Conservation (phyloP, 2,888 invertebrate species). For the Cantharis flavilabris region DNA sequence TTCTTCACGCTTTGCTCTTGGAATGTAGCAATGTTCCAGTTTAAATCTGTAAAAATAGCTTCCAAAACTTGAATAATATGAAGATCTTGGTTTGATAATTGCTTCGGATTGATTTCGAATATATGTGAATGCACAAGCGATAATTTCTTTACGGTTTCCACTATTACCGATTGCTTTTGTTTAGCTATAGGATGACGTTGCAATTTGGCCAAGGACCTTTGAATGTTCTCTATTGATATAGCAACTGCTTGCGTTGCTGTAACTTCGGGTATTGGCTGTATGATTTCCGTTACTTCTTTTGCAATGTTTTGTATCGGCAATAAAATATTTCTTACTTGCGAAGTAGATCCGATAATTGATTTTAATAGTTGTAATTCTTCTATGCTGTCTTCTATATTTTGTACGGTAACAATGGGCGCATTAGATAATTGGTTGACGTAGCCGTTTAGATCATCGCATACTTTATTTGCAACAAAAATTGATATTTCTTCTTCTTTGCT, state of each 20-base stretch:
- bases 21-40: slow-evolving; percentile 4
- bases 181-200: slow-evolving; percentile 13
- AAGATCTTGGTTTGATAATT: slow-evolving; percentile 9
- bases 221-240: slow-evolving; percentile 21
- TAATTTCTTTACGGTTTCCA: slow-evolving; percentile 18
- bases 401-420: slow-evolving; percentile 14
- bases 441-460: slow-evolving; percentile 16
- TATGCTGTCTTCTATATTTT: slow-evolving; percentile 24
- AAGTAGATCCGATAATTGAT: slow-evolving; percentile 23
- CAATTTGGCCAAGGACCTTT: slow-evolving; percentile 19
- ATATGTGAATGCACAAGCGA: slow-evolving; percentile 13
- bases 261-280: slow-evolving; percentile 21
- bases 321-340: slow-evolving; percentile 19
- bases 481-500: slow-evolving; percentile 22
- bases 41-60: slow-evolving; percentile 14
- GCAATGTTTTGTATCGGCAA: slow-evolving; percentile 27
- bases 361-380: slow-evolving; percentile 23
- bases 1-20: background rate
- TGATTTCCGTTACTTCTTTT: slow-evolving; percentile 28
- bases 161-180: slow-evolving; percentile 9
- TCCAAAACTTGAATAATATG: slow-evolving; percentile 10
- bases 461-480: slow-evolving; percentile 20
- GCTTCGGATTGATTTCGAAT: slow-evolving; percentile 5
- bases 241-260: slow-evolving; percentile 22
- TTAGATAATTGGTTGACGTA: slow-evolving; percentile 12